Conservation (phyloP, 2,113 vertebrate species). For the Hippoglossus stenolepis region DNA sequence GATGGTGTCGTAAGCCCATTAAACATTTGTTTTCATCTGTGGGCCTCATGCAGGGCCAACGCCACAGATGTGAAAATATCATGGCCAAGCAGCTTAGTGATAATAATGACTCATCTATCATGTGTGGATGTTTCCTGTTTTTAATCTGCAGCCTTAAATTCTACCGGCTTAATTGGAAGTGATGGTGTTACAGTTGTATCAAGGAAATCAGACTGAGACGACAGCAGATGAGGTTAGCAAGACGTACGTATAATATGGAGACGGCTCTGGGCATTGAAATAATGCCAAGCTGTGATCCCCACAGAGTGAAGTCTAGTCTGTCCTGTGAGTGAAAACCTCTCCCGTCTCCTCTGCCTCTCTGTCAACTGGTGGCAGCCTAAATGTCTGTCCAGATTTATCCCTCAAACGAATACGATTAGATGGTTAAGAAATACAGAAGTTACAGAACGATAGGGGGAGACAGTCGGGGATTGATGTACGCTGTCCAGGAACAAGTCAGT, state of each 20-base stretch:
- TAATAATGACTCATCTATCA: constrained; percentile 26
- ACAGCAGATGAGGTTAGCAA: background rate
- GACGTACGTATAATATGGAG: constrained; percentile 23
- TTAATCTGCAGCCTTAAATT: constrained; percentile 19
- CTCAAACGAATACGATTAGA: constrained; percentile 1
- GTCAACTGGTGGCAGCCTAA: background rate
- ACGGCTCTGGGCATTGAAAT: constrained; percentile 4
- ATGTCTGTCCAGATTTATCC: constrained; percentile 7
- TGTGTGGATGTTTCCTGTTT: constrained; percentile 17
- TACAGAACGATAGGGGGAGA: constrained; percentile 1
- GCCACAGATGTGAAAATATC: constrained; percentile 14
- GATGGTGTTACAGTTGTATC: background rate
- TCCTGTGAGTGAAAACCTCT: constrained; percentile 2
- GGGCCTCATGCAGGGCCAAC: background rate
- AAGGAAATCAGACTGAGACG: constrained; percentile 12
- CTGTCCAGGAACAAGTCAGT: constrained; percentile 15
- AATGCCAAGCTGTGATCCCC: constrained; percentile 36
- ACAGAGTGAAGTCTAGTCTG: constrained; percentile 14
- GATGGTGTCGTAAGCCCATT: constrained; percentile 11
- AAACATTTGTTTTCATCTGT: constrained; percentile 21
- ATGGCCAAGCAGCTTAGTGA: constrained; percentile 19
- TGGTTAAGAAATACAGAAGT: background rate
- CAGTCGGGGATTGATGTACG: background rate
- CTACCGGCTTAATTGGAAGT: constrained; percentile 4
- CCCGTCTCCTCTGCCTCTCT: background rate